Percentiles rank a stretch among this genome's conserved stretches.
These are phyloP conservation scores for Melanerpes formicivorus DNA, from an alignment of 2,113 vertebrate species.

Conservation along the genomic window DNA sequence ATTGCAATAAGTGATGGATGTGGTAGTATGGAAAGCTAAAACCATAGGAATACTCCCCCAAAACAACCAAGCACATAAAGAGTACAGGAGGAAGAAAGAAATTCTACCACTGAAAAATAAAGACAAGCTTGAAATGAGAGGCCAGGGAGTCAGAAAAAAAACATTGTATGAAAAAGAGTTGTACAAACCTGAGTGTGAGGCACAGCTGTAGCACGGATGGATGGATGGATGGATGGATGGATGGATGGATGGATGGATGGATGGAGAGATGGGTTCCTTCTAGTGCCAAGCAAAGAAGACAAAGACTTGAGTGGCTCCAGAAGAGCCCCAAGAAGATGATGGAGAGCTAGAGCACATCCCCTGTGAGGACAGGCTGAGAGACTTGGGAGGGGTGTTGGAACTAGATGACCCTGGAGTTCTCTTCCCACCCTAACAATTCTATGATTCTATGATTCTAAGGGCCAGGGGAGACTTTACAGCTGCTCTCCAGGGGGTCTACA, in stretches of 20 bases:
- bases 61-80: neutral
- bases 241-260: no score
- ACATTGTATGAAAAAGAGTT: fast-evolving
- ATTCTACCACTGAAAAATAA: neutral
- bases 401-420: no score
- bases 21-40: neutral
- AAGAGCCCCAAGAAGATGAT: no score
- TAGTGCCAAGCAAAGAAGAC: neutral
- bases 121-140: neutral
- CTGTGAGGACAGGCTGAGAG: no score
- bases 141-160: neutral
- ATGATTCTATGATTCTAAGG: no score
- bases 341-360: no score
- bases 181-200: neutral
- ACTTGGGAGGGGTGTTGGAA: no score
- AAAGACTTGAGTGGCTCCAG: no score
- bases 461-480: no score
- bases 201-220: neutral
- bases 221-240: neutral
- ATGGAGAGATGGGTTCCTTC: neutral
- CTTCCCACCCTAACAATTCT: no score
- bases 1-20: neutral
- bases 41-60: neutral
- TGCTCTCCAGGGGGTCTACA: no score
- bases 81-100: neutral